Conservation (phyloP, 2,888 invertebrate species). For the Druceiella hillmani region DNA sequence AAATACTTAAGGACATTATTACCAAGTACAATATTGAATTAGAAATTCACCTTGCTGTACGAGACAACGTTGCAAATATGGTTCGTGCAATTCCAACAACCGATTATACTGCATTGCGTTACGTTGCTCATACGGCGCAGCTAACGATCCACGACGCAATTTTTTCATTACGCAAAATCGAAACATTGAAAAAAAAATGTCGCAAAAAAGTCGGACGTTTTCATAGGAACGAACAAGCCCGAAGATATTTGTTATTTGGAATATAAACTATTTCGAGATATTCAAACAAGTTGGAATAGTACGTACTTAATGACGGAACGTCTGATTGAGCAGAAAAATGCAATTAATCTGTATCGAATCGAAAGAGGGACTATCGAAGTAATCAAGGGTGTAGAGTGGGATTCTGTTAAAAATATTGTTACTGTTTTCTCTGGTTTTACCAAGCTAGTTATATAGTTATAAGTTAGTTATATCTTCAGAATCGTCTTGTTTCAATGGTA, state of each 20-base stretch:
- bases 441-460: too few relatives aligned
- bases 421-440: constrained; percentile 14
- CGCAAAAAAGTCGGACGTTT: constrained; percentile 10
- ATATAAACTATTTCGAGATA: too few relatives aligned
- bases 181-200: constrained; percentile 12
- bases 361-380: constrained; percentile 7
- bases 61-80: constrained; percentile 15
- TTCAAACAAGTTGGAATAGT: constrained; percentile 2
- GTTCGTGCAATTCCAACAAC: too few relatives aligned
- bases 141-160: constrained; percentile 14
- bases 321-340: constrained; percentile 12
- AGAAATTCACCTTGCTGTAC: constrained; percentile 5
- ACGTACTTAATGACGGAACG: constrained; percentile 10
- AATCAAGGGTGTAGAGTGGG: constrained; percentile 8
- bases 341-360: constrained; percentile 10
- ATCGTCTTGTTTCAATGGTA: constrained; percentile 14
- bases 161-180: constrained; percentile 11
- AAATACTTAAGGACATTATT: constrained; percentile 3
- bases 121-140: constrained; percentile 15
- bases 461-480: constrained; percentile 15
- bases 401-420: too few relatives aligned
- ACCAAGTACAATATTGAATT: constrained; percentile 1
- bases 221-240: constrained; percentile 11
- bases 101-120: constrained; percentile 15
- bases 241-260: constrained; percentile 8